phyloP scores from a whole-genome alignment of 2,888 invertebrate genomes.

The Bibio marci region DNA sequence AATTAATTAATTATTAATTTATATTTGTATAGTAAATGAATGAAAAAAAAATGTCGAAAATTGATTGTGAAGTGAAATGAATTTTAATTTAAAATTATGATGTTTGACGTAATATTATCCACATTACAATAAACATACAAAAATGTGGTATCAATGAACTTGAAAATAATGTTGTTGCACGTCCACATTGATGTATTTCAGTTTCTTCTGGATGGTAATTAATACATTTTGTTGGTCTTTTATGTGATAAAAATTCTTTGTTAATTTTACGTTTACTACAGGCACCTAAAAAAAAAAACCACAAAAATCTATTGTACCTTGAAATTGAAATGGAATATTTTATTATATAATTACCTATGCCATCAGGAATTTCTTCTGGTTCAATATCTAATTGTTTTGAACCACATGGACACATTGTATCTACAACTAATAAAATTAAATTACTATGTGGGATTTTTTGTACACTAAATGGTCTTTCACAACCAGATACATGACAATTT shows the following conservation, averaged over 20 bases:
- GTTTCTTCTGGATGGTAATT: conserved; percentile 76
- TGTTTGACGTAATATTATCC: no score
- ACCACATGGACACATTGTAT: conserved; percentile 76
- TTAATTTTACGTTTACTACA: conserved; percentile 37
- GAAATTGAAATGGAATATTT: not conserved
- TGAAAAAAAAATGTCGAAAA: no score
- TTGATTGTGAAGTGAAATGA: no score
- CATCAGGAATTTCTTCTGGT: conserved; percentile 48
- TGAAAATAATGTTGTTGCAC: conserved; percentile 11
- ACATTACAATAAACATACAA: no score
- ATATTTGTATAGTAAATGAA: no score
- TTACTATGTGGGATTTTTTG: conserved; percentile 84
- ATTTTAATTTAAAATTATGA: no score
- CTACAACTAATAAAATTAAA: conserved; percentile 72
- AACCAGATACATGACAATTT: conserved; percentile 74
- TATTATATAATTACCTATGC: conserved; percentile 26
- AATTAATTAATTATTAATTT: no score
- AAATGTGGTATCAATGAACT: not conserved
- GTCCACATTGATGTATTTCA: conserved; percentile 29
- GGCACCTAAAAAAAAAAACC: conserved; percentile 20
- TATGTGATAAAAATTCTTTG: conserved; percentile 50
- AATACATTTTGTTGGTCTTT: conserved; percentile 63
- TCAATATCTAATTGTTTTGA: conserved; percentile 71
- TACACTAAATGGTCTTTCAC: conserved; percentile 82
- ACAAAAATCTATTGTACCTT: not conserved